Evolutionary conservation across 2,888 invertebrate genomes (phyloP).

Genomic region (Hypolimnas misippus): DNA sequence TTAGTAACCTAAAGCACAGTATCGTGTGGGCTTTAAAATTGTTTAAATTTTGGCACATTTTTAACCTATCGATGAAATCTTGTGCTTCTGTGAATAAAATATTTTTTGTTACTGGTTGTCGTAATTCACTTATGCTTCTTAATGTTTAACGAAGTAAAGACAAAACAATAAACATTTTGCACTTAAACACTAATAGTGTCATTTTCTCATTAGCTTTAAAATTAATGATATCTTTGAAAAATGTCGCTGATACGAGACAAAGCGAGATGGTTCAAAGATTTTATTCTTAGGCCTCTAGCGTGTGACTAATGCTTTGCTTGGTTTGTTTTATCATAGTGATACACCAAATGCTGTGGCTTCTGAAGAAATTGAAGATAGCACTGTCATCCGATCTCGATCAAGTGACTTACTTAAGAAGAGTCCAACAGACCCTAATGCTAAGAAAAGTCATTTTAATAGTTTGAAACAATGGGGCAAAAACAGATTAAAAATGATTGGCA

Average conservation of each 20-base stretch:
- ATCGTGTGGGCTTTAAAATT: conserved; percentile 72
- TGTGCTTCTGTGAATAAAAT: conserved; percentile 81
- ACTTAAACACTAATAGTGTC: conserved; percentile 81
- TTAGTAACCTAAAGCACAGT: conserved; percentile 73
- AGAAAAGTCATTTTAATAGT: conserved; percentile 89
- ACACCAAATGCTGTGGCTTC: conserved; percentile 80
- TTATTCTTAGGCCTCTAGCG: conserved; percentile 77
- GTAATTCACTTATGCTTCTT: conserved; percentile 58
- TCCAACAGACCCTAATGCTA: conserved; percentile 81
- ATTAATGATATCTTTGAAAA: conserved; percentile 72
- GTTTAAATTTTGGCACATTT: conserved; percentile 70
- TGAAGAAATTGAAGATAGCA: conserved; percentile 80
- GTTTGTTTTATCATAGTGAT: conserved; percentile 83
- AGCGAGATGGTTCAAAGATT: conserved; percentile 68
- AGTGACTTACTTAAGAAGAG: conserved; percentile 90
- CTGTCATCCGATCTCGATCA: conserved; percentile 88
- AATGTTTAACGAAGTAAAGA: conserved; percentile 52
- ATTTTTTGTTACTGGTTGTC: conserved; percentile 74
- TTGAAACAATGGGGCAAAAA: conserved; percentile 94
- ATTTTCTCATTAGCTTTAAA: conserved; percentile 78
- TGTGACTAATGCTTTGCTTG: conserved; percentile 85
- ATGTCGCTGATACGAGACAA: conserved; percentile 76
- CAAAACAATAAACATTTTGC: conserved; percentile 74
- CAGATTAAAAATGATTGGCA: conserved; percentile 89
- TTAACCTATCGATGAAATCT: conserved; percentile 75